These are phyloP conservation scores for Callitettix versicolor DNA, from an alignment of 1,140 invertebrate genomes.

Conservation along the genomic window DNA sequence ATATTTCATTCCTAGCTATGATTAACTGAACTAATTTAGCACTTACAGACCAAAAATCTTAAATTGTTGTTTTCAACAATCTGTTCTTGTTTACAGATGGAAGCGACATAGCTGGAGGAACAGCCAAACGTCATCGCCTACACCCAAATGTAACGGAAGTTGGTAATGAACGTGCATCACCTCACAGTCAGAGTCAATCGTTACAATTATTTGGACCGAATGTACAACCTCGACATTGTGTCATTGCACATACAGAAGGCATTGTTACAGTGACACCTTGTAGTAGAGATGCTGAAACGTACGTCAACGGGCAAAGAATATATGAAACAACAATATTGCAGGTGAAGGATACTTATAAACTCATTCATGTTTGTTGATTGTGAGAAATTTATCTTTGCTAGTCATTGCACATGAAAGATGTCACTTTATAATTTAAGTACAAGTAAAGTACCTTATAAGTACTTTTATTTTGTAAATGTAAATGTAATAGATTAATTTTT, in stretches of 20 bases:
- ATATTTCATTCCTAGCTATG: no score
- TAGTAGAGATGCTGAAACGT: conserved; percentile 83
- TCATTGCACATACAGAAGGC: conserved; percentile 80
- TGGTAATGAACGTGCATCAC: conserved; percentile 48
- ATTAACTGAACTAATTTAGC: no score
- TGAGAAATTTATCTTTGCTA: no score
- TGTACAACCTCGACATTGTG: conserved; percentile 79
- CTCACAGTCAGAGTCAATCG: conserved; percentile 28
- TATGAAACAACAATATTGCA: conserved; percentile 86
- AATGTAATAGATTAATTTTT: no score
- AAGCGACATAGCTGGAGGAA: conserved; percentile 44
- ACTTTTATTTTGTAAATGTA: no score
- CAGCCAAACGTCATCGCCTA: conserved; percentile 43
- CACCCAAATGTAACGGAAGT: conserved; percentile 63
- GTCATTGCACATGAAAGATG: no score
- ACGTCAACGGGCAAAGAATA: conserved; percentile 85
- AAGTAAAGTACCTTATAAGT: no score
- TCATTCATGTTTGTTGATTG: no score
- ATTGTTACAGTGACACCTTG: conserved; percentile 90
- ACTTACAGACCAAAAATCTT: no score
- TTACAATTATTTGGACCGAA: conserved; percentile 38
- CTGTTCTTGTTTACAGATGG: conserved; percentile 42
- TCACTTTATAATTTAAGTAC: no score
- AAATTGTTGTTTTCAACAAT: not conserved
- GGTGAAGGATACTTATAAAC: no score